Evolutionary conservation across 35 echinoderm and acorn worm genomes (phyloP), one percentile per base, ranked within the genome.

Genomic region (Patiria miniata): DNA sequence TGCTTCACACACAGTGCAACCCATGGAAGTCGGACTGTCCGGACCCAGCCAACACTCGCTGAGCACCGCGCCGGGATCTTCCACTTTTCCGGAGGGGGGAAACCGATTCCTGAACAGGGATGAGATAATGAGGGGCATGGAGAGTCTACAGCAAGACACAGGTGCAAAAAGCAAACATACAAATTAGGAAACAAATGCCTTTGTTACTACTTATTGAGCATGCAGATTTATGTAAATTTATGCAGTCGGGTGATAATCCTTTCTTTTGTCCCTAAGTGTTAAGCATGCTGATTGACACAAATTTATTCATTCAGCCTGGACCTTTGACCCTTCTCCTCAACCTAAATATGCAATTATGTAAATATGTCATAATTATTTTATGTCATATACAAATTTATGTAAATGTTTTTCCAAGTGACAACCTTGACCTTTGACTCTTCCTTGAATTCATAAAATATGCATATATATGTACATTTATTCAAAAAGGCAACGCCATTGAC

Each of bases 71-170:
- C 65, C 65, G 8, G 65, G 65, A 26, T 73, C 65, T 73, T 73
- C 65, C 29, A 73, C 65, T 73, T 30, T 73, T 23, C 19, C 26
- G 34, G 65, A 73, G 65, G 65, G 26, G 34, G 65, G 65, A 73
- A 30, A 30, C 29, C 2, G 65, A 73, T 73, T 30, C 14, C 34
- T 34, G 34, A 73, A 73, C n/a, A 18, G 65, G 26, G 82, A 83
- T 40, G 82, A 85, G 32, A 85, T 91, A 32, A 86, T 85, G 55
- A 78, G 82, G 38, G 84, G 73, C 30, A 77, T 91, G 78, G 82
- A 83, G 16, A 85, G 82, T 34, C 21, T 91, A 39, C 73, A 91
- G 47, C 82, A 91, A 40, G 83, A 76, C 29, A 84, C 52, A 33
- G 57, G 57, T 84, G 57, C 53, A 83, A 26, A 33, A 28, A 52